Conservation (phyloP, 2,888 invertebrate genomes). For the Seladonia tumulorum region DNA sequence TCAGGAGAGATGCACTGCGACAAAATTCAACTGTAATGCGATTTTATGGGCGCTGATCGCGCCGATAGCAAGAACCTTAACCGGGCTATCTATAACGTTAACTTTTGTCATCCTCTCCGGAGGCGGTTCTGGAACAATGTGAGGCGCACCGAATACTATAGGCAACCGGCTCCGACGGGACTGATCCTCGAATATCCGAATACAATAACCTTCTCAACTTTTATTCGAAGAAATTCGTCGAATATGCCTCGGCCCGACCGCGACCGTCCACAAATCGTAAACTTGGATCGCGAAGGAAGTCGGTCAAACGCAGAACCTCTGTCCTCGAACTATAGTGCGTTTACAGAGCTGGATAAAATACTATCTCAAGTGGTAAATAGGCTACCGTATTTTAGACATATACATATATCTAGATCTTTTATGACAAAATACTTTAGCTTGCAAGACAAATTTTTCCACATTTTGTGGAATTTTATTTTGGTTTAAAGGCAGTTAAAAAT, state of each 20-base stretch:
- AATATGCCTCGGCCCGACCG: not conserved
- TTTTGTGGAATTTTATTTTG: no score
- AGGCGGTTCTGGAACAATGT: constrained; percentile 4
- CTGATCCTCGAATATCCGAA: not conserved
- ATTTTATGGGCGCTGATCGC: constrained; percentile 41
- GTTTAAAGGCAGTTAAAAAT: no score
- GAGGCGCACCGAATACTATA: not conserved
- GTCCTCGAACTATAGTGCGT: not conserved
- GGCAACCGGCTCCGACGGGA: not conserved
- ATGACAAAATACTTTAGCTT: not conserved
- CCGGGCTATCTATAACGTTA: not conserved
- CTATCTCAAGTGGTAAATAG: not conserved
- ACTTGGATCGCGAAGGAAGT: not conserved
- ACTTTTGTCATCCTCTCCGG: constrained; percentile 5
- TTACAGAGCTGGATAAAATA: not conserved
- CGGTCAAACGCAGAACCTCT: not conserved
- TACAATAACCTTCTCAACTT: not conserved
- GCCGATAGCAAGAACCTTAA: not conserved
- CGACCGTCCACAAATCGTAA: not conserved
- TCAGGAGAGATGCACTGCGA: constrained; percentile 6
- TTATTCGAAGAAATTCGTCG: not conserved
- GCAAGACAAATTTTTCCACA: not conserved
- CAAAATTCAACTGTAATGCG: constrained; percentile 36
- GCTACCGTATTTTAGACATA: not conserved
- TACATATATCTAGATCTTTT: not conserved